Percentiles rank a stretch among this genome's conserved stretches.
phyloP scores from a whole-genome alignment of 1,140 invertebrate species.

The Lucilia sericata region DNA sequence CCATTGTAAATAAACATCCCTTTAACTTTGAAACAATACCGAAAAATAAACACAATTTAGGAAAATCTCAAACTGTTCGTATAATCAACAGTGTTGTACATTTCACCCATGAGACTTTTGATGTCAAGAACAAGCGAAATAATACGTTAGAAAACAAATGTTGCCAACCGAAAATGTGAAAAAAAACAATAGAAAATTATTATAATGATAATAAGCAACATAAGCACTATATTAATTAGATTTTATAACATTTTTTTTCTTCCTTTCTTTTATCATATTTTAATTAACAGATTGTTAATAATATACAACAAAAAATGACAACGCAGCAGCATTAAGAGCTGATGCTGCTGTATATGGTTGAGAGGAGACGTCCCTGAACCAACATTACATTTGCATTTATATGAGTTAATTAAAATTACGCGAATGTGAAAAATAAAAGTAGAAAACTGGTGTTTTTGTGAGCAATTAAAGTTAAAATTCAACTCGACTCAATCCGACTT shows the following conservation, averaged over 20 bases:
- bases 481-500: not conserved
- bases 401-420: slow-evolving; percentile 40
- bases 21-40: too few species aligned
- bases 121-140: too few species aligned
- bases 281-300: slow-evolving; percentile 19
- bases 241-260: not conserved
- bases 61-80: too few species aligned
- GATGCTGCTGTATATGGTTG: not conserved
- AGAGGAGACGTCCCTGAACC: not conserved
- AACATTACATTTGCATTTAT: slow-evolving; percentile 40
- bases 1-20: too few species aligned
- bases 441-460: slow-evolving; percentile 19
- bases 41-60: too few species aligned
- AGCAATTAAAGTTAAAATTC: slow-evolving; percentile 38
- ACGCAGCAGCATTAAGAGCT: not conserved
- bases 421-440: slow-evolving; percentile 16
- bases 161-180: too few species aligned
- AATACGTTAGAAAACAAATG: too few species aligned
- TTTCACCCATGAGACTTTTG: too few species aligned
- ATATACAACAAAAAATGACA: not conserved
- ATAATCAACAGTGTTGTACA: too few species aligned
- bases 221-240: slow-evolving; percentile 38
- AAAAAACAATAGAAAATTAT: too few species aligned
- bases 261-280: not conserved
- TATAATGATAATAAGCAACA: slow-evolving; percentile 20